These are phyloP conservation scores for Microcebus griseorufus DNA, from an alignment of 2,113 vertebrate species.

Conservation along the genomic window DNA sequence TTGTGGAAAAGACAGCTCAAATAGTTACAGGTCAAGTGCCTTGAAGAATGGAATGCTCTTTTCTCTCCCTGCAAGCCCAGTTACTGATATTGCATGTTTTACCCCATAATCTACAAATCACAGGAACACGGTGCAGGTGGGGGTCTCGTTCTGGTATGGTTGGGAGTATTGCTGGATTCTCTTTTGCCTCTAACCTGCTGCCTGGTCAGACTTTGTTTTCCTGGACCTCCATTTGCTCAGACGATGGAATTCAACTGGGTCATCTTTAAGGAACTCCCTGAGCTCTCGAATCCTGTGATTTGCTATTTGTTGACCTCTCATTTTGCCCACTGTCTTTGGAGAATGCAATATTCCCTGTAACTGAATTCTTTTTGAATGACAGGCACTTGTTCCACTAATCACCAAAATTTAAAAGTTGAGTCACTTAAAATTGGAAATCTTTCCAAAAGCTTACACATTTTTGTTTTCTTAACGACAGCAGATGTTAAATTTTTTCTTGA, in stretches of 20 bases:
- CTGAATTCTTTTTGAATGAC: not conserved
- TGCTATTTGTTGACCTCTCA: not conserved
- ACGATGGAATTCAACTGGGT: not conserved
- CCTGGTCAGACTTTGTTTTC: not conserved
- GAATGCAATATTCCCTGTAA: not conserved
- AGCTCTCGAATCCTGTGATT: not conserved
- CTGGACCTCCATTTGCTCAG: not conserved
- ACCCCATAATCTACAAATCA: not conserved
- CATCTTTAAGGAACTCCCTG: not conserved
- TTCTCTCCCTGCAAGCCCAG: not conserved
- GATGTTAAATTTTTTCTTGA: not conserved
- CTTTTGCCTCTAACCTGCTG: not conserved
- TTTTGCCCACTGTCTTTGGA: not conserved
- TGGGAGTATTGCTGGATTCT: fast-evolving
- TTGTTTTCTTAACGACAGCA: not conserved
- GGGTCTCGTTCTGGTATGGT: no score
- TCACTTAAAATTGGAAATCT: not conserved
- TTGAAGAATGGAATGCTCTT: not conserved
- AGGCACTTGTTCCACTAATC: not conserved
- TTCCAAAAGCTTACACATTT: not conserved
- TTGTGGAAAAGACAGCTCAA: not conserved
- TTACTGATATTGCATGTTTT: not conserved
- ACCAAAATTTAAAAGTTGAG: not conserved
- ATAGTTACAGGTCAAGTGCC: not conserved
- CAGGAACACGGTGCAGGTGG: fast-evolving